A percentile compares a stretch with the other conserved stretches of the same genome.
These are phyloP conservation scores for Acanthiza pusilla DNA, from an alignment of 2,797 vertebrate genomes.

Conservation along the genomic window DNA sequence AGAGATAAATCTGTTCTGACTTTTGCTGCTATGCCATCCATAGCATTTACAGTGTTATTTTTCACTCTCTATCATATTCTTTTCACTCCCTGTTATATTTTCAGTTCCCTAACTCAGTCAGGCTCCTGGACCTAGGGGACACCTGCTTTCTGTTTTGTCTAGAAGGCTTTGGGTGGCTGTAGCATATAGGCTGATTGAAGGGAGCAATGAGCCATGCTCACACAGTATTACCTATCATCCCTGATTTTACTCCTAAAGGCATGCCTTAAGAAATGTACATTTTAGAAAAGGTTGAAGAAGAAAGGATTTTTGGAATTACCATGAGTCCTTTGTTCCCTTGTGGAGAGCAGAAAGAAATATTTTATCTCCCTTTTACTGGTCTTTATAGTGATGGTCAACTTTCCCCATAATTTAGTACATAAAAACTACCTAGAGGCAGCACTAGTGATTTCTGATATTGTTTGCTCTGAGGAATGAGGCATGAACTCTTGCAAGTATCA, in stretches of 20 bases:
- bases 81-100: too few relatives aligned
- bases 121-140: neutral
- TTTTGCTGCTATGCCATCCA: neutral
- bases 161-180: neutral
- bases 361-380: neutral
- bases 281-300: neutral
- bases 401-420: neutral
- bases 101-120: neutral
- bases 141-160: neutral
- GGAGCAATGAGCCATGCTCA: neutral
- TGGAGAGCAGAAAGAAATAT: neutral
- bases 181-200: neutral
- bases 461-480: neutral
- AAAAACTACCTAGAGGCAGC: neutral
- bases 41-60: neutral
- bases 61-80: neutral
- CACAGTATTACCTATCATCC: neutral
- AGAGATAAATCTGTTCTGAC: neutral
- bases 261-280: neutral
- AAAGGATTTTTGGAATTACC: neutral
- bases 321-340: neutral
- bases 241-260: neutral
- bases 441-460: neutral
- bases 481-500: neutral
- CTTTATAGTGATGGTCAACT: neutral